Evolutionary conservation across 2,797 vertebrate species (phyloP).

Genomic region (Lepilemur septentrionalis): DNA sequence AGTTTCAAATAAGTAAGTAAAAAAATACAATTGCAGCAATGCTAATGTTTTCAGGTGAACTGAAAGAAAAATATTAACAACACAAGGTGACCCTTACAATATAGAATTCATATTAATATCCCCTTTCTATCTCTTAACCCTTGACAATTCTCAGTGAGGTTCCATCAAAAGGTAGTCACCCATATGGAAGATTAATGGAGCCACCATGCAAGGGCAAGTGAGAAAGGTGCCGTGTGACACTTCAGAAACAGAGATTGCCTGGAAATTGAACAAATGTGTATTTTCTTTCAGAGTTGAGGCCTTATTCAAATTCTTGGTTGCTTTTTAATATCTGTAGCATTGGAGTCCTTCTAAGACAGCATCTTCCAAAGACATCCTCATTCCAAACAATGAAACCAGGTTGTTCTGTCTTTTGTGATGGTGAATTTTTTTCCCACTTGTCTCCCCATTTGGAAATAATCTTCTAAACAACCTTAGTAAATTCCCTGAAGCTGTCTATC

Average conservation of each 20-base stretch:
- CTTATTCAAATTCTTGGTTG: background rate
- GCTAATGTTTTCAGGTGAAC: background rate
- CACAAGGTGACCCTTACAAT: background rate
- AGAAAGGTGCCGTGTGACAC: slow-evolving; percentile 61
- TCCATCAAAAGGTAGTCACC: slow-evolving; percentile 65
- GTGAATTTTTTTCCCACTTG: background rate
- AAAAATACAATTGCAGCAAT: background rate
- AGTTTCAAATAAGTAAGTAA: background rate
- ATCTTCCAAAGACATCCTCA: background rate
- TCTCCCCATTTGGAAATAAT: background rate
- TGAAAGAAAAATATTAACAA: background rate
- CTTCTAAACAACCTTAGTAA: background rate
- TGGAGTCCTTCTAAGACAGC: background rate
- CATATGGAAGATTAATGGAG: slow-evolving; percentile 68
- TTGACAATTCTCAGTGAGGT: slow-evolving; percentile 38
- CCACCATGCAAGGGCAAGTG: slow-evolving; percentile 70
- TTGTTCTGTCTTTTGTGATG: background rate
- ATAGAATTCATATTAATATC: slow-evolving; percentile 6
- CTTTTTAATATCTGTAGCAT: background rate
- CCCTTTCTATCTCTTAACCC: slow-evolving; percentile 29
- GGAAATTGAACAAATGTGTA: slow-evolving; percentile 23
- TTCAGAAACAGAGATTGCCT: slow-evolving; percentile 71
- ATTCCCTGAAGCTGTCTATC: background rate
- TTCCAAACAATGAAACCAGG: background rate
- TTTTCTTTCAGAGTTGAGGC: background rate